Evolutionary conservation across 2,797 vertebrate genomes (phyloP).

Genomic region (Cossypha niveicapilla): DNA sequence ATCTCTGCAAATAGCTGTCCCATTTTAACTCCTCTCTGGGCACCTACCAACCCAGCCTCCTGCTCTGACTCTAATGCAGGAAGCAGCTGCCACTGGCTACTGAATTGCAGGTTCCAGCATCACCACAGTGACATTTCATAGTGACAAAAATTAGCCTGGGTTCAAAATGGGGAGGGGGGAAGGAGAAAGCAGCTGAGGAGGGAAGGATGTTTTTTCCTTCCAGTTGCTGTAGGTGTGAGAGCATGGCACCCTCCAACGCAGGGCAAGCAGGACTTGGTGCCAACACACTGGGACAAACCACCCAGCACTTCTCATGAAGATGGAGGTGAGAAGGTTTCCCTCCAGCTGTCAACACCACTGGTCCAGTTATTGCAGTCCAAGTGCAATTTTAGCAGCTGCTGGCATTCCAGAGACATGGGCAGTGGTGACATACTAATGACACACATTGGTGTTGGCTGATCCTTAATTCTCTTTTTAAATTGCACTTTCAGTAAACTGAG

Average conservation of each 20-base stretch:
- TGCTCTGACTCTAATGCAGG: not conserved
- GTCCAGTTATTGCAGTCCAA: not conserved
- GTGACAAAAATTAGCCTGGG: not conserved
- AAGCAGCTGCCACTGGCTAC: not conserved
- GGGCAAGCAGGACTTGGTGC: not conserved
- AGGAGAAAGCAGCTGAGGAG: not conserved
- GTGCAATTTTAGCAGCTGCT: not conserved
- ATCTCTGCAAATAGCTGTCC: not conserved
- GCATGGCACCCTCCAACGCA: not conserved
- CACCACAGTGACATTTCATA: not conserved
- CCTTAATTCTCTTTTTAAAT: not conserved
- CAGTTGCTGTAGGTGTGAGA: rapidly evolving
- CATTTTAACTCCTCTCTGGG: not conserved
- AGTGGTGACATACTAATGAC: not conserved
- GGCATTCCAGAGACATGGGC: not conserved
- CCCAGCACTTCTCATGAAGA: not conserved
- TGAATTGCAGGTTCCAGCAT: not conserved
- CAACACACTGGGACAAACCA: rapidly evolving
- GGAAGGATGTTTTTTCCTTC: not conserved
- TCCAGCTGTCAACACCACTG: not conserved
- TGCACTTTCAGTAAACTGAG: not conserved
- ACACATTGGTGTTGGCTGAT: rapidly evolving
- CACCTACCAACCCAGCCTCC: not conserved
- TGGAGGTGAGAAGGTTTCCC: not conserved
- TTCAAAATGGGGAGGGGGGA: not conserved